A percentile compares a stretch with the other conserved stretches of the same genome.
These are phyloP conservation scores for Gasterosteus aculeatus DNA, from an alignment of 2,113 vertebrate species.

Conservation along the genomic window DNA sequence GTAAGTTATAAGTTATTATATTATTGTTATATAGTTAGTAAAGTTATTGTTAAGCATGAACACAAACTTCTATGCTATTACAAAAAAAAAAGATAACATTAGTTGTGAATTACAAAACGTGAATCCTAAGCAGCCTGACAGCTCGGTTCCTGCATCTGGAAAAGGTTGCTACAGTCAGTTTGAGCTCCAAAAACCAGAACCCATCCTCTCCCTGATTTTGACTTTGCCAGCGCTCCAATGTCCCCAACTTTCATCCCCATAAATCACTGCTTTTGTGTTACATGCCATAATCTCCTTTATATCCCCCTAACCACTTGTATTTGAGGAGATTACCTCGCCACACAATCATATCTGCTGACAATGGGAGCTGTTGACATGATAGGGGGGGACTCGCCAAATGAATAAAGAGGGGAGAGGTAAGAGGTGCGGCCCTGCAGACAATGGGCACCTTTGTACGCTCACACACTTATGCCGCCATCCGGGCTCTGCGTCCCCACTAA, in stretches of 20 bases:
- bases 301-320: conserved; percentile 63
- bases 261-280: conserved; percentile 72
- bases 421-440: conserved; percentile 48
- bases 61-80: not conserved
- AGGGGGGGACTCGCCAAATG: conserved; percentile 31
- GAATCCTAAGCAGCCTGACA: not conserved
- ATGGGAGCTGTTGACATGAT: conserved; percentile 68
- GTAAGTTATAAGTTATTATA: too few species aligned
- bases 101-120: not conserved
- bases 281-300: conserved; percentile 61
- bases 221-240: conserved; percentile 38
- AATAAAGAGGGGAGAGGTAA: conserved; percentile 44
- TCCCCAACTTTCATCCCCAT: conserved; percentile 65
- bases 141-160: not conserved
- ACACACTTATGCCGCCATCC: conserved; percentile 40
- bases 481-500: conserved; percentile 38
- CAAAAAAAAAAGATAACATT: not conserved
- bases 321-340: conserved; percentile 62
- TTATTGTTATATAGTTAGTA: too few species aligned
- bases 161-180: not conserved
- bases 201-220: conserved; percentile 16
- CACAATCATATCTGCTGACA: conserved; percentile 71
- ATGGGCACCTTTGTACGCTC: conserved; percentile 48
- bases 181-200: conserved; percentile 15
- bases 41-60: not conserved